These are phyloP conservation scores for Mesocentrotus franciscanus DNA, from an alignment of 53 echinoderm and acorn worm genomes.

Conservation along the genomic window DNA sequence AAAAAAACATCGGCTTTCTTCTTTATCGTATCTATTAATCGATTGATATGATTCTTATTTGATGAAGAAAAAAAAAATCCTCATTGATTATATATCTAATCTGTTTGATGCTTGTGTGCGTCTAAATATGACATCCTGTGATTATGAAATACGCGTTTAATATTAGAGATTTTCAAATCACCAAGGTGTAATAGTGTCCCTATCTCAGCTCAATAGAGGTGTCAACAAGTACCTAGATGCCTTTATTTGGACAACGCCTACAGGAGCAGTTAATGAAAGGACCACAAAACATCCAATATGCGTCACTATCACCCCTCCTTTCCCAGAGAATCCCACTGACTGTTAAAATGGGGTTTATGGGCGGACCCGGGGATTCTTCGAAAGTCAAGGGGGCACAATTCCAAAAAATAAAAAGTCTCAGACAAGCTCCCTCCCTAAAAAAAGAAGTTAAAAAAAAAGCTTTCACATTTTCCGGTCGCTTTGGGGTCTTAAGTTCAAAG, in stretches of 20 bases:
- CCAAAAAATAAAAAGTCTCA: neutral
- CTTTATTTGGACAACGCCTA: neutral
- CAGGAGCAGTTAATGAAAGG: neutral
- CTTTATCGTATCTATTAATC: too few relatives aligned
- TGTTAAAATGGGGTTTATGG: neutral
- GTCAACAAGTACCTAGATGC: neutral
- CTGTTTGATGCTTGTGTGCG: neutral
- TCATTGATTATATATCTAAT: neutral
- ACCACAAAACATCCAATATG: neutral
- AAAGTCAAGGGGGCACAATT: neutral
- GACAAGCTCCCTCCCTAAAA: too few relatives aligned
- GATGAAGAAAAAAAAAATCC: too few relatives aligned
- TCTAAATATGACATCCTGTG: neutral
- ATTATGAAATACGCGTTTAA: neutral
- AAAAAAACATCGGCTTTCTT: too few relatives aligned
- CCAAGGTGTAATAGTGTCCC: neutral
- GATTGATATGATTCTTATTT: too few relatives aligned
- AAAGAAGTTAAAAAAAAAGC: too few relatives aligned
- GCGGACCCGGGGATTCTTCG: too few relatives aligned
- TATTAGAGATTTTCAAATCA: neutral
- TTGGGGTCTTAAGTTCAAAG: too few relatives aligned
- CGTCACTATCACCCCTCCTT: neutral
- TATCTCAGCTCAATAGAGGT: constrained; percentile 3
- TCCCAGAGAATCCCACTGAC: neutral
- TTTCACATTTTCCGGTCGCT: too few relatives aligned